Evolutionary conservation across 2,888 invertebrate species (phyloP).

Genomic region (Drosophila neotestacea): DNA sequence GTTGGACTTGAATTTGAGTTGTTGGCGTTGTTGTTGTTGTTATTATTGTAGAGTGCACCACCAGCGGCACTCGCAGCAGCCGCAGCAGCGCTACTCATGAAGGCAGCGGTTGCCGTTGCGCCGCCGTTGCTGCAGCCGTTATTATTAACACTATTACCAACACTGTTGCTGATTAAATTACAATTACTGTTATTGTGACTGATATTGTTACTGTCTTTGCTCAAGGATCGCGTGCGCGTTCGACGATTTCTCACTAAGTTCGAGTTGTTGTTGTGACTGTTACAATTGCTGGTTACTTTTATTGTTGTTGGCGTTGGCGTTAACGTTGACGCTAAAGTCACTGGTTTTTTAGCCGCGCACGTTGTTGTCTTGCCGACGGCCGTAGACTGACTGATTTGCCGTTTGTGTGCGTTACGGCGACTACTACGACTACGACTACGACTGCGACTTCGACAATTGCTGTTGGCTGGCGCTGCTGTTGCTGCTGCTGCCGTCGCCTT

Average conservation of each 20-base stretch:
- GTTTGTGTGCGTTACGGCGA: conserved; percentile 73
- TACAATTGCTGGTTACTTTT: conserved; percentile 50
- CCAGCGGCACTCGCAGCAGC: conserved; percentile 92
- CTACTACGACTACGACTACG: conserved; percentile 72
- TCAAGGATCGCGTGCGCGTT: conserved; percentile 77
- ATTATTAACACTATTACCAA: conserved; percentile 52
- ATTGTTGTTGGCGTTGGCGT: conserved; percentile 29
- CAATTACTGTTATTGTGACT: conserved; percentile 34
- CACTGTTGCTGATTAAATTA: conserved; percentile 27
- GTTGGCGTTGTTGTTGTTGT: conserved; percentile 33
- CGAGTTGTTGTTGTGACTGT: conserved; percentile 46
- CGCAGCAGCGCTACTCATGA: conserved; percentile 89
- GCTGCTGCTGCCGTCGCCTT: conserved; percentile 47
- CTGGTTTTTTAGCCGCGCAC: conserved; percentile 77
- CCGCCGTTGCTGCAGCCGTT: conserved; percentile 68
- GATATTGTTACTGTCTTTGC: conserved; percentile 65
- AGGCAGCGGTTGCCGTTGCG: conserved; percentile 85
- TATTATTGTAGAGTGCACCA: conserved; percentile 89
- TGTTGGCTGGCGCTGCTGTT: conserved; percentile 43
- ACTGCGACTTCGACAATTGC: conserved; percentile 38
- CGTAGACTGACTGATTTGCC: conserved; percentile 83
- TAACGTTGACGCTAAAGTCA: conserved; percentile 21
- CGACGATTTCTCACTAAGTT: conserved; percentile 74
- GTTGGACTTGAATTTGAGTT: conserved; percentile 37
- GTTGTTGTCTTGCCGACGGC: conserved; percentile 84